Conservation (phyloP, 2,797 vertebrate species). For the Chromis chromis region DNA sequence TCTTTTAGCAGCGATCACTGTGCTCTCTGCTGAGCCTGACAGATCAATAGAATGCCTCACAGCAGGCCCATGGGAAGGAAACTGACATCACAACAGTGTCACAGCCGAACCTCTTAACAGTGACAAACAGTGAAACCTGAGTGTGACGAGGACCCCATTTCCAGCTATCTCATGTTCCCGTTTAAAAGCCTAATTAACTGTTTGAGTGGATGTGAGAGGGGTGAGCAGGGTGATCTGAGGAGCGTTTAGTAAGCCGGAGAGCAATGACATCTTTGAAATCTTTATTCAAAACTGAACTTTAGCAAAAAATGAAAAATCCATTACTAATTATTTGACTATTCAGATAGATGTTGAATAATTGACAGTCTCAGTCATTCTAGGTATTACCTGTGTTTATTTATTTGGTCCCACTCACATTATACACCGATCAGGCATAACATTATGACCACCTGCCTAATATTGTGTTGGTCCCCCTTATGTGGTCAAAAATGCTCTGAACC, state of each 20-base stretch:
- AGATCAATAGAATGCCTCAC: constrained; percentile 60
- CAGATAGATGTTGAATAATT: not conserved
- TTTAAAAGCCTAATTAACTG: constrained; percentile 47
- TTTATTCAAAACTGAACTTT: not conserved
- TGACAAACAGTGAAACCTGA: constrained; percentile 48
- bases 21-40: constrained; percentile 46
- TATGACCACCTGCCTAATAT: no score
- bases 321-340: constrained; percentile 11
- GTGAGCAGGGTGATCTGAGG: constrained; percentile 23
- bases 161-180: constrained; percentile 29
- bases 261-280: constrained; percentile 1
- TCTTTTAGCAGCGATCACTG: constrained; percentile 39
- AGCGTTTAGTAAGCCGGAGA: not conserved
- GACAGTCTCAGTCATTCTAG: no score
- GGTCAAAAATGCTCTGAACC: no score
- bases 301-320: not conserved
- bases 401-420: not conserved
- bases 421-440: no score
- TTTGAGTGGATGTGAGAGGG: constrained; percentile 21
- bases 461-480: no score
- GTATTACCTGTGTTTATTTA: not conserved
- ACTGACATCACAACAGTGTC: constrained; percentile 47
- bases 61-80: constrained; percentile 45
- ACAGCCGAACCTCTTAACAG: constrained; percentile 38
- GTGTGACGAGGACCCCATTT: constrained; percentile 35